Evolutionary conservation across 1,140 invertebrate species (phyloP).

Genomic region (Hirudo medicinalis): DNA sequence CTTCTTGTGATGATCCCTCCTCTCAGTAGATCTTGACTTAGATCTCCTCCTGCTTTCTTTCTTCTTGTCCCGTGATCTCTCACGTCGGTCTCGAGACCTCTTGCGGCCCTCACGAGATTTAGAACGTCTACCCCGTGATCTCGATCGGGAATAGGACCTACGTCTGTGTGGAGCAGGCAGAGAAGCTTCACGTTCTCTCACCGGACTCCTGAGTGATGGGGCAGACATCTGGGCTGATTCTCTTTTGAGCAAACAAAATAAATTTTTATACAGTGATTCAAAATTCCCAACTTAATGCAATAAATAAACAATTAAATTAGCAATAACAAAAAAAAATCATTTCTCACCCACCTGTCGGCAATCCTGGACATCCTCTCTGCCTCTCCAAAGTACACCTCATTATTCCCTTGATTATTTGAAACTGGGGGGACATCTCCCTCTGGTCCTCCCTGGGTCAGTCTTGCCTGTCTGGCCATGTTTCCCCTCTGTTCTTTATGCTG

Average conservation of each 20-base stretch:
- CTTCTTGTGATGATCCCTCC: conserved; percentile 22
- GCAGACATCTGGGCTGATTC: background rate
- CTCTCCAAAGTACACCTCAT: conserved; percentile 20
- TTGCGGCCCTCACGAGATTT: background rate
- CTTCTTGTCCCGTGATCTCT: conserved; percentile 8
- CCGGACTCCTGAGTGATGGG: background rate
- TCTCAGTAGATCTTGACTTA: conserved; percentile 25
- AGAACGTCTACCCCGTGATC: background rate
- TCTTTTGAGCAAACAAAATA: background rate
- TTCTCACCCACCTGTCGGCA: conserved; percentile 33
- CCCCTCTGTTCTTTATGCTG: conserved; percentile 28
- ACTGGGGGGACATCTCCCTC: background rate
- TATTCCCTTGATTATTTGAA: background rate
- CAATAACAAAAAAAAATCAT: background rate
- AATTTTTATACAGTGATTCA: background rate
- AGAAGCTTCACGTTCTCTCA: background rate
- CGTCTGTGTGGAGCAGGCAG: background rate
- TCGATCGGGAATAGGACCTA: too few species aligned
- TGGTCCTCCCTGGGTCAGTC: background rate
- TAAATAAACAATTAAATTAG: background rate
- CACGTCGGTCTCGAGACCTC: background rate
- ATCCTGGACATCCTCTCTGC: conserved; percentile 59
- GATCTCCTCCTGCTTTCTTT: conserved; percentile 4
- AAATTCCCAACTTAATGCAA: too few species aligned
- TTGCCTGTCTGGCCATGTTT: conserved; percentile 19